Evolutionary conservation across 2,888 invertebrate genomes (phyloP).

Genomic region (Parnassius glacialis): DNA sequence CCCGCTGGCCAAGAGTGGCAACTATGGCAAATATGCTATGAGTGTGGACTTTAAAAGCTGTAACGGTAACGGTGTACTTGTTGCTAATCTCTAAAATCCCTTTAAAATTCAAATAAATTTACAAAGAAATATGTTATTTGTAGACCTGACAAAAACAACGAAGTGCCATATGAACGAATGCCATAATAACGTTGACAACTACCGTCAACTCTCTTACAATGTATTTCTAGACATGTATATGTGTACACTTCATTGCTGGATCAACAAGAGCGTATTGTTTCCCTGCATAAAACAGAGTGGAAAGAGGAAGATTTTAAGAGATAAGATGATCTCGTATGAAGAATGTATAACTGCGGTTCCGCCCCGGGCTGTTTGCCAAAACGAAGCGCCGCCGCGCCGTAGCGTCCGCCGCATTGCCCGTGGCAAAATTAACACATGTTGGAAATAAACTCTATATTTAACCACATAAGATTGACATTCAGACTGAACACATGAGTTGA

Average conservation of each 20-base stretch:
- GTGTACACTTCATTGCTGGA: constrained; percentile 40
- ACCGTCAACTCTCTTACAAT: no score
- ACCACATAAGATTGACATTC: constrained; percentile 47
- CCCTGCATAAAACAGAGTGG: constrained; percentile 56
- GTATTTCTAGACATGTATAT: not conserved
- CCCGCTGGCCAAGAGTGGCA: no score
- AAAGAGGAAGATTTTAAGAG: constrained; percentile 56
- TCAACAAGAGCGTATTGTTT: constrained; percentile 53
- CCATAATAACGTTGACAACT: no score
- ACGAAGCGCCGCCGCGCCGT: constrained; percentile 71
- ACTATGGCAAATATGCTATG: no score
- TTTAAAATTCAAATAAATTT: no score
- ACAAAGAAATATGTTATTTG: no score
- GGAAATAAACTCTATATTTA: constrained; percentile 38
- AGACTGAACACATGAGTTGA: constrained; percentile 30
- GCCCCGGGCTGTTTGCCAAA: constrained; percentile 70
- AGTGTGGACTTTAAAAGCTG: no score
- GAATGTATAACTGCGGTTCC: constrained; percentile 51
- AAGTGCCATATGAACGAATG: no score
- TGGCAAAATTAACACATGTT: constrained; percentile 31
- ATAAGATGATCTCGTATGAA: constrained; percentile 50
- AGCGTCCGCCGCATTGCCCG: constrained; percentile 57
- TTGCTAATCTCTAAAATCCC: no score
- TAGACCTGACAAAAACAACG: not conserved
- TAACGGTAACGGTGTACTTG: no score